These are phyloP conservation scores for Xenus cinereus DNA, from an alignment of 2,113 vertebrate genomes.

Conservation along the genomic window DNA sequence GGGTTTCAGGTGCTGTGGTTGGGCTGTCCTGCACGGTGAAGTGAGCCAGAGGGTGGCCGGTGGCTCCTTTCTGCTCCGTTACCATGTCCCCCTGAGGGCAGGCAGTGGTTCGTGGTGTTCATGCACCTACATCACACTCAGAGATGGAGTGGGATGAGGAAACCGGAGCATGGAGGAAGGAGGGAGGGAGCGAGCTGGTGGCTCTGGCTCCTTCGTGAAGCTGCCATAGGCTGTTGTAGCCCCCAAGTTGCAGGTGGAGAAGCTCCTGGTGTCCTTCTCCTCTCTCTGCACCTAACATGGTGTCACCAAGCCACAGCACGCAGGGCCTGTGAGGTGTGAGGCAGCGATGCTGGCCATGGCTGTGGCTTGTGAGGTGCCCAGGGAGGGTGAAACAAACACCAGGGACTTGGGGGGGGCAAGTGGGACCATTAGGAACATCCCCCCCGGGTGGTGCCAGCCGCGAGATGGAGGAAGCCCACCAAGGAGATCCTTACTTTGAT, in stretches of 20 bases:
- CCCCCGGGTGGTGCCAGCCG: neutral
- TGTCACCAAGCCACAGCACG: neutral
- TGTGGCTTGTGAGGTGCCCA: neutral
- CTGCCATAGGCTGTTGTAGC: neutral
- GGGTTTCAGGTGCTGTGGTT: rapidly evolving
- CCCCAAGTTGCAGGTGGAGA: neutral
- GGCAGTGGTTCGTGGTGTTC: neutral
- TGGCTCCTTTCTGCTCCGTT: neutral
- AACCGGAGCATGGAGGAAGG: neutral
- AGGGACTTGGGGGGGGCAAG: neutral
- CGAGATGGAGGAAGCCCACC: neutral
- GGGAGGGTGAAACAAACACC: neutral
- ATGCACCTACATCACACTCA: neutral
- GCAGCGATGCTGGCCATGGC: neutral
- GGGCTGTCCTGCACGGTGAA: rapidly evolving
- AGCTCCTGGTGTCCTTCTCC: neutral
- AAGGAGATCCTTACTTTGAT: conserved; percentile 49
- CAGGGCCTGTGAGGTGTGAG: neutral
- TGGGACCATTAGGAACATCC: neutral
- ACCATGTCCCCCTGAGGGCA: neutral
- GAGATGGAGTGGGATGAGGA: neutral
- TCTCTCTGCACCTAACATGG: neutral
- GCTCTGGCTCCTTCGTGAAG: neutral
- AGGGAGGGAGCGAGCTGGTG: neutral
- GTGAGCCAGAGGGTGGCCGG: neutral